phyloP scores from a whole-genome alignment of 2,888 invertebrate genomes.

The Clitarchus hookeri region DNA sequence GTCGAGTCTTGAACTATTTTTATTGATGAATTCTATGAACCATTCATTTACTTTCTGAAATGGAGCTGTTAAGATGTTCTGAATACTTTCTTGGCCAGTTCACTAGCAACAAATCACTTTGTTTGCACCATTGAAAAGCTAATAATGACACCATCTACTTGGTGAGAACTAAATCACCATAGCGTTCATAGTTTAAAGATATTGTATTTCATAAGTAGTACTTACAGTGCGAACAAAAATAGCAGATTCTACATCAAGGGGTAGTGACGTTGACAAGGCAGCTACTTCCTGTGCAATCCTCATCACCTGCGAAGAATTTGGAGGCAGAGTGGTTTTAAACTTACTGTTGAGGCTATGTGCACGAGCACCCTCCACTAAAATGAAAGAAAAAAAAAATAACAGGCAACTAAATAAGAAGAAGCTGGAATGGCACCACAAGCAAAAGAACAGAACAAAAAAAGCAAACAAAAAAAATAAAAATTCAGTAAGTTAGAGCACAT shows the following conservation, averaged over 20 bases:
- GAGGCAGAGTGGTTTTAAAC: slow-evolving; percentile 39
- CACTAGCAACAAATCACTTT: too few species aligned
- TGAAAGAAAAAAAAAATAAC: slow-evolving; percentile 28
- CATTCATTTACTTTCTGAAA: too few species aligned
- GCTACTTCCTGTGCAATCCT: slow-evolving; percentile 44
- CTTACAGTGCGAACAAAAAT: slow-evolving; percentile 43
- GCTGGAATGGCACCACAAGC: slow-evolving; percentile 25
- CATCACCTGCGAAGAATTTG: slow-evolving; percentile 40
- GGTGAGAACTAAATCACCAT: too few species aligned
- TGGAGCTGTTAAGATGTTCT: too few species aligned
- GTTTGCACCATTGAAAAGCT: too few species aligned
- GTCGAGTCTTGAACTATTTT: too few species aligned
- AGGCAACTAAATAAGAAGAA: slow-evolving; percentile 38
- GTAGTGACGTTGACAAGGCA: slow-evolving; percentile 42
- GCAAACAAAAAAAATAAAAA: slow-evolving; percentile 19
- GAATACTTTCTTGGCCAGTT: too few species aligned
- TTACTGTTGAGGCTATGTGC: slow-evolving; percentile 38
- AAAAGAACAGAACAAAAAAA: slow-evolving; percentile 31
- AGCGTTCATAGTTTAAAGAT: too few species aligned
- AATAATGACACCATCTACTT: too few species aligned
- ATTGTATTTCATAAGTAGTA: not conserved
- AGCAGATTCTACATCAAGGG: slow-evolving; percentile 42
- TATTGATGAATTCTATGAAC: too few species aligned
- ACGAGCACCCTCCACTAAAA: slow-evolving; percentile 40
- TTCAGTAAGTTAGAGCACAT: not conserved